Evolutionary conservation across 2,888 invertebrate genomes (phyloP).

Genomic region (Cyclophora punctaria): DNA sequence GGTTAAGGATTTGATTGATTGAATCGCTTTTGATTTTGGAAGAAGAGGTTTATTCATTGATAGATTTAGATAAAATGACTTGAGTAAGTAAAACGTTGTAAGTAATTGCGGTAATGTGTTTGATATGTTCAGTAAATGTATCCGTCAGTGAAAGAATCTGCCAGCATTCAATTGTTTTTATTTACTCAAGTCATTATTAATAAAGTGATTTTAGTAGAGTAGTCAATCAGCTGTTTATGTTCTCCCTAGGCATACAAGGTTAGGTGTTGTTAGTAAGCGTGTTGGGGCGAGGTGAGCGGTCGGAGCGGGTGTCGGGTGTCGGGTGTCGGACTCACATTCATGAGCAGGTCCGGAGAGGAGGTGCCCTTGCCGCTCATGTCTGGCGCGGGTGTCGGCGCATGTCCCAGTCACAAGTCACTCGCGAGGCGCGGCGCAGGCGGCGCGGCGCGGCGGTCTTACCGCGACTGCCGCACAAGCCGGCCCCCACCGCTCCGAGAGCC

Average conservation of each 20-base stretch:
- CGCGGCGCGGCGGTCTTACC: constrained; percentile 63
- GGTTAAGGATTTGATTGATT: too few species aligned
- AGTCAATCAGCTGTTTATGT: constrained; percentile 3
- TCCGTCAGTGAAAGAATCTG: too few species aligned
- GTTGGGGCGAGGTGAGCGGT: constrained; percentile 2
- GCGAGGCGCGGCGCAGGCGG: constrained; percentile 42
- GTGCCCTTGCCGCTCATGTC: constrained; percentile 69
- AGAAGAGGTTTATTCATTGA: too few species aligned
- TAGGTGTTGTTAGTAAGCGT: constrained; percentile 8
- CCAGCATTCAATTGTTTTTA: too few species aligned
- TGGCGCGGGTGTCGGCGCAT: constrained; percentile 52
- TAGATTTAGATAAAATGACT: too few species aligned
- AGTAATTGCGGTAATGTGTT: too few species aligned
- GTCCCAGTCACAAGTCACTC: constrained; percentile 67
- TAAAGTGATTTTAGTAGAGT: too few species aligned
- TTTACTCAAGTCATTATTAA: too few species aligned
- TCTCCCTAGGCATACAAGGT: constrained; percentile 2
- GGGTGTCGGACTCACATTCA: constrained; percentile 64
- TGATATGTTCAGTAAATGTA: too few species aligned
- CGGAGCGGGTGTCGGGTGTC: constrained; percentile 14
- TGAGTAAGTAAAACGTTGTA: too few species aligned
- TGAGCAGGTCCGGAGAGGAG: constrained; percentile 72
- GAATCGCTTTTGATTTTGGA: too few species aligned
- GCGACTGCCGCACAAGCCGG: constrained; percentile 58
- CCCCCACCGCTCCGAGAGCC: constrained; percentile 57